Evolutionary conservation across 2,888 invertebrate genomes (phyloP).

Genomic region (Orchestes rusci): DNA sequence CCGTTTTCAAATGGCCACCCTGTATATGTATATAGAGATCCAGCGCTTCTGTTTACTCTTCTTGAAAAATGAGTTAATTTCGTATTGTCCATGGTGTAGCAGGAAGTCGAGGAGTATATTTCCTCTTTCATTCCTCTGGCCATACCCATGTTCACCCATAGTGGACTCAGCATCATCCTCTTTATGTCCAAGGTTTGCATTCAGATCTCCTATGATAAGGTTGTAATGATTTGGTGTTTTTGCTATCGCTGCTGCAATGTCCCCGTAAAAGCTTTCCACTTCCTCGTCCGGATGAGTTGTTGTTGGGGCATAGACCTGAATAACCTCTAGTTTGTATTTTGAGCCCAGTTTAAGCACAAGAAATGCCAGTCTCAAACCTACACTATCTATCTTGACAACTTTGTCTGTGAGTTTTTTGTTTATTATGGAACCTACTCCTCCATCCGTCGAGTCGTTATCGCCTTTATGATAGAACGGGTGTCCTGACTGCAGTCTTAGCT

Average conservation of each 20-base stretch:
- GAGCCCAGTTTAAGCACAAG: slow-evolving; percentile 1
- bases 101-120: slow-evolving; percentile 1
- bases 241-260: too few species aligned
- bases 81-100: not conserved
- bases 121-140: slow-evolving; percentile 2
- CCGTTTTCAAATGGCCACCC: too few species aligned
- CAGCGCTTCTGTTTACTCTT: slow-evolving; percentile 1
- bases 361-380: slow-evolving; percentile 1
- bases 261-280: too few species aligned
- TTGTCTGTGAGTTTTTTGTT: not conserved
- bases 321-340: not conserved
- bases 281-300: too few species aligned
- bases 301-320: too few species aligned
- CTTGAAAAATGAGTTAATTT: slow-evolving; percentile 1
- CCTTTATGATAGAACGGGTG: not conserved
- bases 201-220: too few species aligned
- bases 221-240: too few species aligned
- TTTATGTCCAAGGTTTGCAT: too few species aligned
- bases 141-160: slow-evolving; percentile 1
- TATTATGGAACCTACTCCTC: not conserved
- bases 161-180: too few species aligned
- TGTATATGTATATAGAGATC: too few species aligned
- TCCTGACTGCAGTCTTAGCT: not conserved
- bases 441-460: not conserved
- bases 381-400: not conserved